Conservation (phyloP, 2,113 vertebrate species). For the Trogon melanurus region DNA sequence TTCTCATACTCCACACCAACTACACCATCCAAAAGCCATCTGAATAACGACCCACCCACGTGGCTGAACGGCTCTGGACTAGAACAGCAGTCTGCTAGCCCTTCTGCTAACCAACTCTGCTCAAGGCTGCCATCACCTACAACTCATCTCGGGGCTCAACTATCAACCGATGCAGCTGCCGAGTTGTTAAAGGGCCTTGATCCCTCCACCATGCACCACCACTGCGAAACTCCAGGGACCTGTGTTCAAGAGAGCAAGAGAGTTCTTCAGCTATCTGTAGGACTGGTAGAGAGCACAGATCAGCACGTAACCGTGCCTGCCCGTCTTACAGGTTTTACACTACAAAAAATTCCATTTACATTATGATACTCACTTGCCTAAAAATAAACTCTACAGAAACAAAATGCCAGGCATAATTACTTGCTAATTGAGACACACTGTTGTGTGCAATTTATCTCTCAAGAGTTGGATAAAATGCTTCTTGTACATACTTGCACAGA, state of each 20-base stretch:
- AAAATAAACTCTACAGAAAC: not conserved
- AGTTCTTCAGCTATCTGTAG: accelerated
- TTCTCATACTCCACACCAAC: not conserved
- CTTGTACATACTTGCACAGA: not conserved
- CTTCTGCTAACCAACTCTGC: not conserved
- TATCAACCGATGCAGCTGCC: accelerated
- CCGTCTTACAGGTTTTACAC: not conserved
- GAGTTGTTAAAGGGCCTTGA: not conserved
- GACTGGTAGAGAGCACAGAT: no score
- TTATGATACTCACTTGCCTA: accelerated
- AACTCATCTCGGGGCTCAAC: accelerated
- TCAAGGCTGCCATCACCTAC: accelerated
- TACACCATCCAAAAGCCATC: not conserved
- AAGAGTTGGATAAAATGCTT: not conserved
- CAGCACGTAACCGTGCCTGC: accelerated
- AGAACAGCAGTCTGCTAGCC: accelerated
- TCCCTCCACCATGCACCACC: accelerated
- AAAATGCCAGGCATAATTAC: accelerated
- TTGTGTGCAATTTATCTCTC: accelerated
- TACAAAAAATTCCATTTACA: not conserved
- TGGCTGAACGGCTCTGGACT: accelerated
- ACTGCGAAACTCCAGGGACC: accelerated
- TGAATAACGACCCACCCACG: accelerated
- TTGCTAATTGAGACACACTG: accelerated
- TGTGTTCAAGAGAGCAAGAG: not conserved